Percentiles rank a stretch among this genome's conserved stretches.
These are phyloP conservation scores for Leptinotarsa haldemani DNA, from an alignment of 2,888 invertebrate genomes.

Conservation along the genomic window DNA sequence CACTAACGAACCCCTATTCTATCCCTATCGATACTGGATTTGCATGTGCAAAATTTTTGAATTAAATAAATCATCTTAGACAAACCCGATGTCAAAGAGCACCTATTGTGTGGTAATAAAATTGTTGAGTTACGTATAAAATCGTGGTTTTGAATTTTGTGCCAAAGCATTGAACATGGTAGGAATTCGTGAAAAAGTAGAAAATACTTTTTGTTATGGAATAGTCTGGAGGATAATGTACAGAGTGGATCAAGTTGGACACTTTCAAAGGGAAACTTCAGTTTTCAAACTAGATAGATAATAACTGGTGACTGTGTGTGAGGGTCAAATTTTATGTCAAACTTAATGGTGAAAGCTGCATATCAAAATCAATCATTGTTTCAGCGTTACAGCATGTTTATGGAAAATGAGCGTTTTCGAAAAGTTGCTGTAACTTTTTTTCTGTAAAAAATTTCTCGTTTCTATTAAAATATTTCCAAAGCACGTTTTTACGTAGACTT, in stretches of 20 bases:
- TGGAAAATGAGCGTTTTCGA: neutral
- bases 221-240: neutral
- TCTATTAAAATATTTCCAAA: too few relatives aligned
- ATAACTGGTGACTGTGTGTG: too few relatives aligned
- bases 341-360: too few relatives aligned
- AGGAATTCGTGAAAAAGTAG: neutral
- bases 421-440: too few relatives aligned
- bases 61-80: constrained; percentile 19
- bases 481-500: too few relatives aligned
- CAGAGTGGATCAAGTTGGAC: too few relatives aligned
- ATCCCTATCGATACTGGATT: constrained; percentile 24
- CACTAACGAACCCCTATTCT: constrained; percentile 15
- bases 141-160: constrained; percentile 10
- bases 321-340: too few relatives aligned
- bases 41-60: neutral
- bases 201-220: neutral
- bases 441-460: too few relatives aligned
- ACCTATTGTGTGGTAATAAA: constrained; percentile 31
- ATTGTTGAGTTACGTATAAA: constrained; percentile 4
- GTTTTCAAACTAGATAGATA: too few relatives aligned
- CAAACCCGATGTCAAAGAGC: constrained; percentile 31
- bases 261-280: too few relatives aligned
- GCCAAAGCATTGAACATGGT: neutral
- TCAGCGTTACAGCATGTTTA: too few relatives aligned
- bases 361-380: too few relatives aligned